phyloP scores from a whole-genome alignment of 2,113 vertebrate genomes.

The Cyanoramphus novaezelandiae region DNA sequence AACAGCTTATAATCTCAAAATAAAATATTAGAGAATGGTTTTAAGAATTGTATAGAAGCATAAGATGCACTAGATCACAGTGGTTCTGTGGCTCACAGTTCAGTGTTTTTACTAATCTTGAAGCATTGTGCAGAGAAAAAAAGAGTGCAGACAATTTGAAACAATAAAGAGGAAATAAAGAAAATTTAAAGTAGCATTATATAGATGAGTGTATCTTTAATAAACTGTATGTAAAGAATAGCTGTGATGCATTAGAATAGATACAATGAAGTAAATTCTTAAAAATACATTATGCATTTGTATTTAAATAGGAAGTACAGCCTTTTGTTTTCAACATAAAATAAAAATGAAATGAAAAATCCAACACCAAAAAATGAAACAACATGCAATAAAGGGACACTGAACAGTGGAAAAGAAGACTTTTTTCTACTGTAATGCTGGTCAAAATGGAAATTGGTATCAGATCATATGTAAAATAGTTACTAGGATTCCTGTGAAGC shows the following conservation, averaged over 20 bases:
- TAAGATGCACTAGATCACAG: not conserved
- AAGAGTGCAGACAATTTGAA: not conserved
- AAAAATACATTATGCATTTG: not conserved
- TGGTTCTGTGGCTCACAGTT: not conserved
- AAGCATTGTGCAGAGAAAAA: not conserved
- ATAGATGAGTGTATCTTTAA: not conserved
- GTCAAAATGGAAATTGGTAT: conserved; percentile 18
- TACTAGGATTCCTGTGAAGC: not conserved
- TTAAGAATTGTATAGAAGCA: not conserved
- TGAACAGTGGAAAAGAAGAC: not conserved
- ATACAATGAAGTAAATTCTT: not conserved
- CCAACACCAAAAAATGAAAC: not conserved
- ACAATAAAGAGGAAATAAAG: not conserved
- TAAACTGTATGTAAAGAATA: not conserved
- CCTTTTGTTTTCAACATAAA: not conserved
- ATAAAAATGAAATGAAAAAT: not conserved
- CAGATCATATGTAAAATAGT: not conserved
- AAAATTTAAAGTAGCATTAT: not conserved
- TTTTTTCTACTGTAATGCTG: not conserved
- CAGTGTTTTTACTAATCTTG: not conserved
- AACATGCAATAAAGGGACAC: not conserved
- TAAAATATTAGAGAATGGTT: not conserved
- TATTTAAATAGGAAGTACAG: not conserved
- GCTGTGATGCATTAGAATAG: not conserved
- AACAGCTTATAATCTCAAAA: not conserved